Conservation (phyloP, 1,140 invertebrate species). For the Antheraea mylitta region DNA sequence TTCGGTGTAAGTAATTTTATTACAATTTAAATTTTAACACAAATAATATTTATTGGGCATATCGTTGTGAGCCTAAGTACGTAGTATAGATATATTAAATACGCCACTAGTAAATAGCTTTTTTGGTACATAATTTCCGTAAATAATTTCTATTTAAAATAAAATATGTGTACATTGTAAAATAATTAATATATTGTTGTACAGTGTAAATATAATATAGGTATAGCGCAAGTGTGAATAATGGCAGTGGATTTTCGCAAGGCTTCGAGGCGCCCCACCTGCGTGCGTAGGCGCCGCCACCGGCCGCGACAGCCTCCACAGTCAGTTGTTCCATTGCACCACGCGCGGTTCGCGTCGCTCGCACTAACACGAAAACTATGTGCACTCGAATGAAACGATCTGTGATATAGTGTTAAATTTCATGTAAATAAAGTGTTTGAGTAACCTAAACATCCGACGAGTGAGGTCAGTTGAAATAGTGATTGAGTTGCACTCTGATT, state of each 20-base stretch:
- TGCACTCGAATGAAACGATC: conserved; percentile 61
- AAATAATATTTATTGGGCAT: no score
- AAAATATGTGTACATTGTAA: no score
- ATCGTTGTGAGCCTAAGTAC: no score
- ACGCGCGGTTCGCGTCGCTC: conserved; percentile 42
- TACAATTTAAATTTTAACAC: no score
- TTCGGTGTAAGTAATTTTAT: no score
- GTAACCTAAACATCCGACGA: conserved; percentile 26
- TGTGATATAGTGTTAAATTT: conserved; percentile 74
- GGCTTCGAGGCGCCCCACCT: conserved; percentile 65
- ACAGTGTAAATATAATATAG: background rate
- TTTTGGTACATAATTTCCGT: no score
- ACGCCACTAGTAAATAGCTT: no score
- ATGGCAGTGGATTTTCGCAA: conserved; percentile 63
- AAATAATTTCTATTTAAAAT: no score
- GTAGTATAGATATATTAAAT: no score
- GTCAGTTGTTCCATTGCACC: conserved; percentile 40
- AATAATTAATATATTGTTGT: background rate
- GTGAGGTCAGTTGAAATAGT: conserved; percentile 24
- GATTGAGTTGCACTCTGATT: conserved; percentile 14
- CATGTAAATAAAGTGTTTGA: conserved; percentile 37
- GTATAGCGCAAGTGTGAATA: conserved; percentile 8
- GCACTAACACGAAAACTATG: conserved; percentile 42
- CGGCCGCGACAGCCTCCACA: conserved; percentile 30
- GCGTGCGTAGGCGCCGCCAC: conserved; percentile 38